Evolutionary conservation across 2,797 vertebrate species (phyloP), one percentile per base, ranked within the genome.

Genomic region (Bryconaethiops microstoma): DNA sequence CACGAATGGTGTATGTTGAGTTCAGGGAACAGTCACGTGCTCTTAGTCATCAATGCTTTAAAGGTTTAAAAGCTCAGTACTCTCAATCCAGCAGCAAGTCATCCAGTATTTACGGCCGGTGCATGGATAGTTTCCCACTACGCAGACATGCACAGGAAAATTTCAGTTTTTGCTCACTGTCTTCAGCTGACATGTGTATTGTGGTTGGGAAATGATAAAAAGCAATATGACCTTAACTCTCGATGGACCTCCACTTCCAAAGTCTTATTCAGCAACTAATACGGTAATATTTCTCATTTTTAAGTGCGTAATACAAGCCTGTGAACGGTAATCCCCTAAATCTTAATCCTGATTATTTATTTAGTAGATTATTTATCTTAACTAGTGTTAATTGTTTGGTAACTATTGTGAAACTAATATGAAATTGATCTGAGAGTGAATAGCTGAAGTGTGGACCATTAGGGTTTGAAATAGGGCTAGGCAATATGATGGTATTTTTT

Each of bases 21-120:
- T 86, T 74, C 25, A 19, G 55, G 70, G 19, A 10, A 55, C 17
- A 77, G 77, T 79, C 79, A 80, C 21, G 48, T 75, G 70, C 52
- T 70, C 21, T 72, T 70, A 64, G 40, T 76, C 60, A 76, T 54
- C 19, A 54, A 42, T 12, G 40, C 77, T 83, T 82, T 50, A 74
- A 78, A 40, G 71, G 65, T 81, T 68, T 77, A 76, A 73, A 60
- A 65, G 1, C 65, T 62, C 35, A 54, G 74, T 23, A 68, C 60
- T 50, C 39, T 70, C 35, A 54, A 54, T 72, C 80, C 65, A 68
- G 50, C 73, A 52, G 72, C 42, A 50, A 48, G 67, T 63, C 63
- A 74, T 83, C 63, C 55, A 55, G 48, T 59, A 77, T 77, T 79
- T 74, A 79, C 50, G 64, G 63, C 40, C 52, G 13, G 69, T 70